phyloP scores from a whole-genome alignment of 2,797 vertebrate species.

The Centropyge bicolor region DNA sequence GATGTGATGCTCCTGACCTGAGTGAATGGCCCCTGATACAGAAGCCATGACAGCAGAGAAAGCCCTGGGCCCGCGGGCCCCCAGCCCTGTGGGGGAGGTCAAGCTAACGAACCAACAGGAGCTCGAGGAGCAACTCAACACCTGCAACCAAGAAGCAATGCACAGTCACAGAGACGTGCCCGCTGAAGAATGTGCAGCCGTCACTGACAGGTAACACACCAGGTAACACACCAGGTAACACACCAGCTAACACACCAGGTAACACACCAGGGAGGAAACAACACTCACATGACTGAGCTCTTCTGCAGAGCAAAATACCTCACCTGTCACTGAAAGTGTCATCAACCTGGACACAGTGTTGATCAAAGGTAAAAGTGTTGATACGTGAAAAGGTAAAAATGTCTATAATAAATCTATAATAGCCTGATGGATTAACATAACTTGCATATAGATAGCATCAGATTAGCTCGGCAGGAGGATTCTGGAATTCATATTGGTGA shows the following conservation, averaged over 20 bases:
- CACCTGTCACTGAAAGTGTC: not conserved
- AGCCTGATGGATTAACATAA: not conserved
- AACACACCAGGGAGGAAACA: not conserved
- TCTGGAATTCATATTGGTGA: no score
- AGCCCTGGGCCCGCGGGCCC: constrained; percentile 16
- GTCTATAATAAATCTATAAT: no score
- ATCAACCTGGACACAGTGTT: no score
- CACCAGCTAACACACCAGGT: no score
- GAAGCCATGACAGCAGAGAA: constrained; percentile 71
- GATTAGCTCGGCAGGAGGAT: no score
- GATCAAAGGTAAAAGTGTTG: no score
- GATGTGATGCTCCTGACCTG: constrained; percentile 27
- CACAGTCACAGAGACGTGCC: constrained; percentile 5
- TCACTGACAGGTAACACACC: constrained; percentile 65
- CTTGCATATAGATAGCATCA: not conserved
- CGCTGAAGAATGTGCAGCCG: not conserved
- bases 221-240: no score
- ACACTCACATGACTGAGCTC: not conserved
- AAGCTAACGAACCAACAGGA: constrained; percentile 18
- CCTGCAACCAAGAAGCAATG: constrained; percentile 45
- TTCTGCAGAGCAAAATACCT: not conserved
- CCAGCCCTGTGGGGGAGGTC: constrained; percentile 32
- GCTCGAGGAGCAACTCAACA: constrained; percentile 31
- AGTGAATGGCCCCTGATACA: constrained; percentile 60
- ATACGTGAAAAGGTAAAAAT: no score